A percentile compares a stretch with the other conserved stretches of the same genome.
phyloP scores from a whole-genome alignment of 2,797 vertebrate species.

The Darevskia mixta region DNA sequence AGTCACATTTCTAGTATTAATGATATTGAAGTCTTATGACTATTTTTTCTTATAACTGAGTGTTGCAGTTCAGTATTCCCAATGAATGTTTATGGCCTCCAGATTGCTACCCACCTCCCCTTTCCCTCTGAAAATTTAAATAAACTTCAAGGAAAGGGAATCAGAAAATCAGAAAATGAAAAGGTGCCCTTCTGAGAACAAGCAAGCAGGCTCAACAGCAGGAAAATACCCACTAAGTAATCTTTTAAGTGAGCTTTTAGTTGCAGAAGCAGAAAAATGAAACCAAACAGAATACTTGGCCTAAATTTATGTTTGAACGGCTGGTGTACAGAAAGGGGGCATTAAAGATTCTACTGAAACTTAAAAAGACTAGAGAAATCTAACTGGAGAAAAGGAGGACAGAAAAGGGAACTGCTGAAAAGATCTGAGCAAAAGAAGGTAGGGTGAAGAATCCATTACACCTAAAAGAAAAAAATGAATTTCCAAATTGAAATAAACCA shows the following conservation, averaged over 20 bases:
- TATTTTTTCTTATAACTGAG: constrained; percentile 38
- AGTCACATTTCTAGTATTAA: not conserved
- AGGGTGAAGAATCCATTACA: constrained; percentile 16
- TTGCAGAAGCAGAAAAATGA: constrained; percentile 70
- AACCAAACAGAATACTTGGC: constrained; percentile 71
- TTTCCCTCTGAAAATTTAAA: constrained; percentile 61
- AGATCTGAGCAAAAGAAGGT: constrained; percentile 50
- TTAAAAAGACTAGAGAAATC: constrained; percentile 63
- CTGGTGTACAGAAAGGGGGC: constrained; percentile 62
- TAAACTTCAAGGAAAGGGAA: constrained; percentile 28
- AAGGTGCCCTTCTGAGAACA: constrained; percentile 61
- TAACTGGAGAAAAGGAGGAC: constrained; percentile 32
- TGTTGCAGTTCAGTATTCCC: constrained; percentile 37
- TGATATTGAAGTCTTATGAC: constrained; percentile 19
- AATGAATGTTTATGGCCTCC: not conserved
- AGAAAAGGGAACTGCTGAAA: constrained; percentile 42
- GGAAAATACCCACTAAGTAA: constrained; percentile 53
- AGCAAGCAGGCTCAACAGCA: constrained; percentile 66
- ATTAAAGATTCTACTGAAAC: constrained; percentile 68
- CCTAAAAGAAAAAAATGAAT: constrained; percentile 39
- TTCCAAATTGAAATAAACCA: constrained; percentile 50
- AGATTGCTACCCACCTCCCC: constrained; percentile 2
- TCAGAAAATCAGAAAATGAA: constrained; percentile 50
- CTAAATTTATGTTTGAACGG: constrained; percentile 67
- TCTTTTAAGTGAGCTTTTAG: constrained; percentile 71